Evolutionary conservation across 2,888 invertebrate genomes (phyloP), one percentile per base, ranked within the genome.

Genomic region (Dicranocentrus wangi): DNA sequence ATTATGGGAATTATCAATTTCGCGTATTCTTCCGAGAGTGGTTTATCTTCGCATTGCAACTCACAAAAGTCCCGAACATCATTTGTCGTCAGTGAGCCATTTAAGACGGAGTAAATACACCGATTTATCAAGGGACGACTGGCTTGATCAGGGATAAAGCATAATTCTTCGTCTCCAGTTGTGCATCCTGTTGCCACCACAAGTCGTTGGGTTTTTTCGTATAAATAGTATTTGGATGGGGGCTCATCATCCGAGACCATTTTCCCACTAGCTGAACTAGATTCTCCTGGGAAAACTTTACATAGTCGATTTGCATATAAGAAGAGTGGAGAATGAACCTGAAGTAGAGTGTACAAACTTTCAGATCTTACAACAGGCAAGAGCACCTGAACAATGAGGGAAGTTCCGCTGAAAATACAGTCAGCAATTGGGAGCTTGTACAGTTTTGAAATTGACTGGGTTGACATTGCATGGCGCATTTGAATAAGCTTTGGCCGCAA

Each of bases 401-500:
- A 69, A 1, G 55, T 72, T 10, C 32, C 39, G 0, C 77, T 75
- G 69, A 80, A 77, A 27, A 85, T 82, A 21, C 85, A 85, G 19
- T 85, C 85, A 0, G 84, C 79, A 28, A 85, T 79, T 1, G 82
- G 83, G 66, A 84, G 28, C 61, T 83, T 81, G 25, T 82, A 83
- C 17, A 85, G 51, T 51, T 82, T 81, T 5, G 77, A 27, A 32
- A 84, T 69, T 13, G 79, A 68, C n/a, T 66, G 55, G 13, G 75
- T 61, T 7, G 81, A 60, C 32, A 77, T 42, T 17, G 71, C 71
- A 55, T 82, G 78, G 19, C 77, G 69, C 7, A 60, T 63, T 21
- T 78, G 39, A 10, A 73, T 2, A 0, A 85, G 51, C 55, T 83
- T 81, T 8, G 53, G 55, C 39, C 71, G 39, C 19, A 85, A 32